Conservation (phyloP, 1,140 invertebrate genomes). For the Vanessa atalanta region DNA sequence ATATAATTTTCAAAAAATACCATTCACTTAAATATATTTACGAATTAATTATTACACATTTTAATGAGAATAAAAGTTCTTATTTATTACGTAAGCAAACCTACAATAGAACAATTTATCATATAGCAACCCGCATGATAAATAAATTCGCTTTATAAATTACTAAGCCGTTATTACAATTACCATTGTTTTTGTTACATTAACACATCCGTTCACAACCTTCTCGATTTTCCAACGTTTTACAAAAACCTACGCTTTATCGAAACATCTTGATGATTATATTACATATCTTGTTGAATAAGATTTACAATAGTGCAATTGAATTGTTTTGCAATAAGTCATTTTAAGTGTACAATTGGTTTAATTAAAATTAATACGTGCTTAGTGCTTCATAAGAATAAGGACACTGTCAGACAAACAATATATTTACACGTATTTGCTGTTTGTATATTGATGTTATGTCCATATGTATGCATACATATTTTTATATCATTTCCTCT, state of each 20-base stretch:
- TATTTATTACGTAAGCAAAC: too few relatives aligned
- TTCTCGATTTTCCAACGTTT: slow-evolving; percentile 51
- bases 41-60: too few relatives aligned
- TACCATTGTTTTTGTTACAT: slow-evolving; percentile 64
- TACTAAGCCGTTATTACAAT: slow-evolving; percentile 39
- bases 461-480: too few relatives aligned
- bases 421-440: too few relatives aligned
- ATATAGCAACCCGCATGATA: neutral
- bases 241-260: slow-evolving; percentile 56
- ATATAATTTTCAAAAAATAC: too few relatives aligned
- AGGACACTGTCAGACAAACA: too few relatives aligned
- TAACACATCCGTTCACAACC: slow-evolving; percentile 57
- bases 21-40: too few relatives aligned
- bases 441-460: too few relatives aligned
- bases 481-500: too few relatives aligned
- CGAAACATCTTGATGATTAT: slow-evolving; percentile 61
- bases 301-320: slow-evolving; percentile 25
- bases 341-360: neutral
- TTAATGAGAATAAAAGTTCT: too few relatives aligned
- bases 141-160: slow-evolving; percentile 20
- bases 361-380: neutral
- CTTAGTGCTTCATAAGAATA: too few relatives aligned
- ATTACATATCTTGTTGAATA: slow-evolving; percentile 40
- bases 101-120: slow-evolving; percentile 9
- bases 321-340: slow-evolving; percentile 21